Percentiles rank a stretch among this genome's conserved stretches.
phyloP scores from a whole-genome alignment of 92 coral and sea anemone species.

The Zoanthus solanderi region DNA sequence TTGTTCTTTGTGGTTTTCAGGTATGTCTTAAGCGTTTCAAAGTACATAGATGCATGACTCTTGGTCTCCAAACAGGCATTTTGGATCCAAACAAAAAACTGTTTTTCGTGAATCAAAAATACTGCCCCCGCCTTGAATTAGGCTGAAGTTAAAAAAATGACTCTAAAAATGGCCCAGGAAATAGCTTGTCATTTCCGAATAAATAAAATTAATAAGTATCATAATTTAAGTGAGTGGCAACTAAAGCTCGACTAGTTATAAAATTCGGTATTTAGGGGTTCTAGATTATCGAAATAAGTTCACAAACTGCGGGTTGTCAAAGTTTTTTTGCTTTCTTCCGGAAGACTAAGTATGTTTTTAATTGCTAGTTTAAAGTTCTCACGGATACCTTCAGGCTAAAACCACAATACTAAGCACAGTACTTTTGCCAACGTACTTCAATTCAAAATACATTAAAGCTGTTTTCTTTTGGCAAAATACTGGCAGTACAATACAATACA shows the following conservation, averaged over 20 bases:
- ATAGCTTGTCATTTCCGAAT: conserved; percentile 16
- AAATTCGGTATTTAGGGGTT: not conserved
- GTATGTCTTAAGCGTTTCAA: not conserved
- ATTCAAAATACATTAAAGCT: not conserved
- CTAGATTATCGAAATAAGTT: not conserved
- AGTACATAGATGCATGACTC: not conserved
- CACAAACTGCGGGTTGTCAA: not conserved
- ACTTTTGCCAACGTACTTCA: not conserved
- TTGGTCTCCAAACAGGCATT: not conserved
- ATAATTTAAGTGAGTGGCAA: not conserved
- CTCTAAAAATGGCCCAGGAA: not conserved
- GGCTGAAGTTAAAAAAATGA: conserved; percentile 23
- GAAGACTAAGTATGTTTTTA: not conserved
- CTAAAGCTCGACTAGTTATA: not conserved
- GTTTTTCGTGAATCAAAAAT: conserved; percentile 9
- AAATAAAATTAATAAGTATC: not conserved
- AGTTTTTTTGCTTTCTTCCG: not conserved
- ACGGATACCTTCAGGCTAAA: not conserved
- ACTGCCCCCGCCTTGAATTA: conserved; percentile 43
- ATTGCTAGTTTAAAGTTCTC: not conserved
- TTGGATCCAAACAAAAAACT: not conserved
- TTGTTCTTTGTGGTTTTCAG: not conserved
- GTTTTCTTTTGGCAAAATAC: conserved; percentile 24
- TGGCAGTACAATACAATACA: too few relatives aligned
- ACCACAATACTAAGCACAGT: not conserved